These are phyloP conservation scores for Aldrovandia affinis DNA, from an alignment of 2,797 vertebrate genomes.

Conservation along the genomic window DNA sequence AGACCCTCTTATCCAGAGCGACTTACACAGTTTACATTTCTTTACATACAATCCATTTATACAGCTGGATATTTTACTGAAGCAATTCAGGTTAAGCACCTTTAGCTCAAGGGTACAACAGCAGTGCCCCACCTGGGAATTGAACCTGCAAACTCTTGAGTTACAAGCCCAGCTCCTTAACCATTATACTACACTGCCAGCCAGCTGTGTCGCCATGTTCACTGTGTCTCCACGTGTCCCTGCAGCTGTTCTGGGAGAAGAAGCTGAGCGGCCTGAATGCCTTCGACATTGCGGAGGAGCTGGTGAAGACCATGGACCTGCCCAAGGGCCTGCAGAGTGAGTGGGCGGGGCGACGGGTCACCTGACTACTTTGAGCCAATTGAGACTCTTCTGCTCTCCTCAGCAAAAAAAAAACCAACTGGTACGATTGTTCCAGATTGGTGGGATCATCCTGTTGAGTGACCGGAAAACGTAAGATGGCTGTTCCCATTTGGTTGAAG, in stretches of 20 bases:
- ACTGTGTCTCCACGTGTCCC: slow-evolving; percentile 40
- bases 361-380: neutral
- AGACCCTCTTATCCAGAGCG: too few species aligned
- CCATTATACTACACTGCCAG: too few species aligned
- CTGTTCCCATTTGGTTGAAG: neutral
- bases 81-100: too few species aligned
- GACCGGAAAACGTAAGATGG: neutral
- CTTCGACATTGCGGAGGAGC: slow-evolving; percentile 95
- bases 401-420: neutral
- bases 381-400: neutral
- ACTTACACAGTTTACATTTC: too few species aligned
- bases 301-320: slow-evolving; percentile 98
- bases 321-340: slow-evolving; percentile 96
- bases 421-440: too few species aligned
- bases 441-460: neutral
- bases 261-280: slow-evolving; percentile 93
- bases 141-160: too few species aligned
- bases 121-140: too few species aligned
- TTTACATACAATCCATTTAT: too few species aligned
- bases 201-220: neutral
- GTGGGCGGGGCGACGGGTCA: neutral
- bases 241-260: slow-evolving; percentile 98
- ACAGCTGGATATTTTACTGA: too few species aligned
- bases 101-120: too few species aligned
- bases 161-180: too few species aligned